Conservation (phyloP, 37 sponge, comb jelly and placozoan genomes). For the Spongia lamella region DNA sequence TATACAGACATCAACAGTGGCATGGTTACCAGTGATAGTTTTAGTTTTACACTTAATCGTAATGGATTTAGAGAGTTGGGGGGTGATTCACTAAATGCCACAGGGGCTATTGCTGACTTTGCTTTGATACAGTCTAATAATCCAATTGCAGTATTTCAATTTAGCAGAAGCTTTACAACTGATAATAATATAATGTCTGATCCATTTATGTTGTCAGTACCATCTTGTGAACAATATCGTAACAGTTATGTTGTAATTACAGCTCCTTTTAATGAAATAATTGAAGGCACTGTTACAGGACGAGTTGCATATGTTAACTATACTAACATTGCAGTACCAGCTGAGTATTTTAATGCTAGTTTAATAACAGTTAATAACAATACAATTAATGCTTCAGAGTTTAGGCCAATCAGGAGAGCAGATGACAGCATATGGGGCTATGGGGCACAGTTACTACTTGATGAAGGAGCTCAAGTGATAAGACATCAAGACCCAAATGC, state of each 20-base stretch:
- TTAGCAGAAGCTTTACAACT: conserved; percentile 20
- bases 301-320: conserved; percentile 28
- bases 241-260: conserved; percentile 34
- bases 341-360: conserved; percentile 19
- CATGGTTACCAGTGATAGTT: not conserved
- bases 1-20: not conserved
- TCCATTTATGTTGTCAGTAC: conserved; percentile 62
- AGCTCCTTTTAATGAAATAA: too few species aligned
- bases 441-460: not conserved
- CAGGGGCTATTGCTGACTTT: not conserved
- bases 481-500: conserved; percentile 32
- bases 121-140: conserved; percentile 39
- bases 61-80: conserved; percentile 25
- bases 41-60: conserved; percentile 4
- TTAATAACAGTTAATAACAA: conserved; percentile 23
- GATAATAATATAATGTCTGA: conserved; percentile 47
- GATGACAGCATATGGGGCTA: conserved; percentile 30
- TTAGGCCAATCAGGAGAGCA: conserved; percentile 18
- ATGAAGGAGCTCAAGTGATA: conserved; percentile 27
- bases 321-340: conserved; percentile 31
- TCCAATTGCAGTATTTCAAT: conserved; percentile 44
- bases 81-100: too few species aligned
- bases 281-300: conserved; percentile 7
- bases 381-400: not conserved
- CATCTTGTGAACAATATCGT: conserved; percentile 69